These are phyloP conservation scores for Coregonus sp. DNA, from an alignment of 2,797 vertebrate genomes.

Conservation along the genomic window DNA sequence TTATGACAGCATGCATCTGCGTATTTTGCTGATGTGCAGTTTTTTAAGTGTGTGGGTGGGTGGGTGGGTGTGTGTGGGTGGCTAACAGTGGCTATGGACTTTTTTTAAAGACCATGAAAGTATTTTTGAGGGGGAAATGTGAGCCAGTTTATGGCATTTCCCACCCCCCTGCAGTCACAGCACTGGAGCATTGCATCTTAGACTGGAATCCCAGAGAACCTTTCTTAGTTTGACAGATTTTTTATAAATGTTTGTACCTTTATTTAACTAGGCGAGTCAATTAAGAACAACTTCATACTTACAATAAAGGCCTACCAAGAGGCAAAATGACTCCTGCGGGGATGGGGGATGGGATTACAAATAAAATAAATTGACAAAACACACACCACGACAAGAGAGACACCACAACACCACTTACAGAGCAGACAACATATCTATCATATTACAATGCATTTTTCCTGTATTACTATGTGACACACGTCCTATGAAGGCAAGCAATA, in stretches of 20 bases:
- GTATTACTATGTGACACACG: conserved; percentile 25
- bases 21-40: conserved; percentile 74
- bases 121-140: conserved; percentile 71
- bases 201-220: conserved; percentile 3
- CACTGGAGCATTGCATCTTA: conserved; percentile 58
- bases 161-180: conserved; percentile 14
- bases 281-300: no score
- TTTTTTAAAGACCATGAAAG: conserved; percentile 71
- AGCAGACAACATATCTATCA: conserved; percentile 59
- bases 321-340: no score
- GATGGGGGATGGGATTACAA: no score
- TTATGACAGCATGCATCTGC: conserved; percentile 77
- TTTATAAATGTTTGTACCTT: no score
- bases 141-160: conserved; percentile 67
- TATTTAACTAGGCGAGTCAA: no score
- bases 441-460: conserved; percentile 44
- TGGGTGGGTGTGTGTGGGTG: conserved; percentile 13
- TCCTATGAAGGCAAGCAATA: conserved; percentile 28
- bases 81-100: conserved; percentile 73
- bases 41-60: conserved; percentile 39
- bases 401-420: conserved; percentile 26
- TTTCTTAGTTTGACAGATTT: conserved; percentile 41
- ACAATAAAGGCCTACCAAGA: no score
- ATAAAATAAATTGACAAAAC: no score
- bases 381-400: no score